Percentiles rank a stretch among this genome's conserved stretches.
Conservation (phyloP, 2,797 vertebrate genomes). For the Peromyscus nudipes region DNA sequence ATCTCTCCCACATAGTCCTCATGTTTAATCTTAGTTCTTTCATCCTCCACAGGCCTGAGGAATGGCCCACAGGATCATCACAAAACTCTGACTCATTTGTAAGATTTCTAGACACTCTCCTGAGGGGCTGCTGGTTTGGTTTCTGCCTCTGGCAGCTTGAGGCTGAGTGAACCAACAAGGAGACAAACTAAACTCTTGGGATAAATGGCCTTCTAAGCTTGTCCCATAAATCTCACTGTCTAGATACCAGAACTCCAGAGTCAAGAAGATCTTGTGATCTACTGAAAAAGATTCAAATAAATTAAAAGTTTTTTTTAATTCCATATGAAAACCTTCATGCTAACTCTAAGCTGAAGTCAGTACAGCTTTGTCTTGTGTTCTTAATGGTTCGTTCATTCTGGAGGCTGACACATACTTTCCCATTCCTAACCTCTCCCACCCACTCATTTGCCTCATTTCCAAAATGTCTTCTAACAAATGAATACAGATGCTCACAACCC, state of each 20-base stretch:
- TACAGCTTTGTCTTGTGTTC: background rate
- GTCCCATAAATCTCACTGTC: constrained; percentile 65
- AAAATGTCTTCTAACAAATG: background rate
- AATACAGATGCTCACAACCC: background rate
- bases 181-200: constrained; percentile 79
- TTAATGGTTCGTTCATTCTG: background rate
- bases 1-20: background rate
- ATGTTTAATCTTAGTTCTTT: background rate
- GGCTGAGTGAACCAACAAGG: constrained; percentile 79
- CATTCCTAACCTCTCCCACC: background rate
- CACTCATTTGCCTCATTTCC: background rate
- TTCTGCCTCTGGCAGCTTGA: constrained; percentile 52
- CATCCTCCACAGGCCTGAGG: background rate
- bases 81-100: background rate
- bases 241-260: constrained; percentile 8
- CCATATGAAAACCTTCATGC: background rate
- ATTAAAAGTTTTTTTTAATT: constrained; percentile 41
- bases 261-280: constrained; percentile 31
- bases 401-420: background rate
- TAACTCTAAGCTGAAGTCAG: background rate
- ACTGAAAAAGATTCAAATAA: constrained; percentile 56
- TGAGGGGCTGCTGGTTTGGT: background rate
- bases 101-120: background rate
- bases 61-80: background rate
- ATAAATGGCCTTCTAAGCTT: constrained; percentile 68